Evolutionary conservation across 2,797 vertebrate genomes (phyloP), one percentile per base, ranked within the genome.

Genomic region (Sarcoramphus papa): DNA sequence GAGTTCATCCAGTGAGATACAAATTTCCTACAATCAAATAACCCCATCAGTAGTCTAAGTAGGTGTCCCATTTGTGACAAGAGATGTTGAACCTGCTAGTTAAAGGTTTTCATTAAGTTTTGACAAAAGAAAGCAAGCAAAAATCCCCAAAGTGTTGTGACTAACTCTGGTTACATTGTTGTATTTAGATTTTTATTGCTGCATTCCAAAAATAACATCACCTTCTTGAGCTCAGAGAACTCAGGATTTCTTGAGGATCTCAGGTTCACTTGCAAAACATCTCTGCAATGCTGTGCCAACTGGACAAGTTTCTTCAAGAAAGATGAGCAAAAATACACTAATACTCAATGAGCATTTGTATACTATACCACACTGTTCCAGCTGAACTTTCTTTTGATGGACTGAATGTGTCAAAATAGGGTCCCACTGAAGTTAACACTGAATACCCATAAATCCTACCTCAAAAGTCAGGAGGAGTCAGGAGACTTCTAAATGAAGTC

Each of bases 161-260:
- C 10, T 59, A 59, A 30, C 11, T 30, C 0, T 0, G 15, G 3
- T 50, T 68, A 41, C 31, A n/a, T 59, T 27, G 9, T 3, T 82
- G 22, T 6, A 73, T 64, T 84, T 54, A 47, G 23, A 54, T 33
- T 68, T 75, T 57, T 84, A 21, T 59, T 43, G 10, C 9, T 72
- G 18, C 0, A 1, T 82, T 79, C 25, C 43, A 67, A 82, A 75
- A 70, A 37, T 18, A 20, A 3, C 14, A 12, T 60, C 57, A 3
- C 4, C 11, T 59, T n/a, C 25, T 50, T 50, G 51, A 40, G 13
- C 15, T 56, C 33, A 65, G 35, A 64, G 20, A 56, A 24, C 5
- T 63, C 40, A 30, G 11, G 11, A 60, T n/a, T 77, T 59, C 65
- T 70, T 8, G 1, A 75, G 30, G 33, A 75, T 8, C 17, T 76